Evolutionary conservation across 2,113 vertebrate species (phyloP).

Genomic region (Malurus cyaneus): DNA sequence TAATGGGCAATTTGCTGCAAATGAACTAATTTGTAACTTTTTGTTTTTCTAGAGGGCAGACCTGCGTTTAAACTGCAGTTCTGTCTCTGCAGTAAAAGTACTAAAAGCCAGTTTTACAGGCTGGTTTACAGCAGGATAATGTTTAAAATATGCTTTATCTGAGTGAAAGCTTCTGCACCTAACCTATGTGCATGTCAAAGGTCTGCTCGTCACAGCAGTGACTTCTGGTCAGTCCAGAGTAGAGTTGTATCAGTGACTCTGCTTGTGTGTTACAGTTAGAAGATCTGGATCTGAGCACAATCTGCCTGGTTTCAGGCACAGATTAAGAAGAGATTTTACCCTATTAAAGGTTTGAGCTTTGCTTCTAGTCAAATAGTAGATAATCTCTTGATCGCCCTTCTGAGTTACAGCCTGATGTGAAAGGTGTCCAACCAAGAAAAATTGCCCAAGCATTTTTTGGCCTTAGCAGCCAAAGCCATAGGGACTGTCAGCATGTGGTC

Average conservation of each 20-base stretch:
- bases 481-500: neutral
- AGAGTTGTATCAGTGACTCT: neutral
- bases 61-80: accelerated
- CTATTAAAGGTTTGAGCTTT: neutral
- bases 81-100: neutral
- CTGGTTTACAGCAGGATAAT: neutral
- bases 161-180: neutral
- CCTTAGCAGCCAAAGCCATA: neutral
- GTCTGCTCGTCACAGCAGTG: neutral
- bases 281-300: neutral
- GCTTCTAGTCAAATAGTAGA: neutral
- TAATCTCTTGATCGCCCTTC: accelerated
- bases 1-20: neutral
- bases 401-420: neutral
- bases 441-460: too few species aligned
- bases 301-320: neutral
- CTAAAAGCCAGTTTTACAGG: neutral
- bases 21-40: neutral
- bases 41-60: neutral
- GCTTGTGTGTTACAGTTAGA: neutral
- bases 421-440: neutral
- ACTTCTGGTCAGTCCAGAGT: neutral
- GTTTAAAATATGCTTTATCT: neutral
- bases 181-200: accelerated
- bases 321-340: neutral